Evolutionary conservation across 2,888 invertebrate species (phyloP), one percentile per base, ranked within the genome.

Genomic region (Drosophila ezoana): DNA sequence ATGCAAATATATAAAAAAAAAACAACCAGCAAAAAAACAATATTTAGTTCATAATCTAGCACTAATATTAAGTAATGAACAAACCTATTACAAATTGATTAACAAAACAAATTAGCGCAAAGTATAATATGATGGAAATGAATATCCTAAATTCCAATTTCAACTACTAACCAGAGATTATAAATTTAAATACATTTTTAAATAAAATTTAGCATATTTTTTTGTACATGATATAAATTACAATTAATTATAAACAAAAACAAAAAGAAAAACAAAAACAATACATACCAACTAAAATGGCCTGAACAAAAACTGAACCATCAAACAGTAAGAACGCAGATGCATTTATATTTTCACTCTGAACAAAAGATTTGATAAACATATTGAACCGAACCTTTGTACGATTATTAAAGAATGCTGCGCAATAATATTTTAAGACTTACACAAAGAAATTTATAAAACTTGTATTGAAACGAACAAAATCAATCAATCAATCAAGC

Each of bases 271-370:
- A 18, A 18, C n/a, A n/a, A n/a, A n/a, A n/a, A n/a, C n/a, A n/a
- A n/a, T 48, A 72, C 62, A 67, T 75, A 79, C 63, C 54, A 75
- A 75, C 67, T 69, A 66, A 64, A 79, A 75, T 52, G 60, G 70
- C 76, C 79, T 81, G 70, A 72, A 63, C 63, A 64, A 40, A 23
- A 74, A 63, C 58, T 57, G 48, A 72, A 61, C 66, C 60, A 81
- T 28, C 28, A 74, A 37, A 53, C 67, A 69, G 53, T 51, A 60
- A 74, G 52, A 65, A 72, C 65, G 67, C 87, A 76, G 76, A 87
- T 79, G 89, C 85, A 89, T 89, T 89, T 87, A 87, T 87, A 89
- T 89, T 89, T 81, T 78, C 84, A 88, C 67, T 81, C 69, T 66
- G 54, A 76, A 58, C 40, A 41, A 41, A 28, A 64, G 28, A 69